phyloP scores from a whole-genome alignment of 2,113 vertebrate species.

The Brachypodius melanocephalos region DNA sequence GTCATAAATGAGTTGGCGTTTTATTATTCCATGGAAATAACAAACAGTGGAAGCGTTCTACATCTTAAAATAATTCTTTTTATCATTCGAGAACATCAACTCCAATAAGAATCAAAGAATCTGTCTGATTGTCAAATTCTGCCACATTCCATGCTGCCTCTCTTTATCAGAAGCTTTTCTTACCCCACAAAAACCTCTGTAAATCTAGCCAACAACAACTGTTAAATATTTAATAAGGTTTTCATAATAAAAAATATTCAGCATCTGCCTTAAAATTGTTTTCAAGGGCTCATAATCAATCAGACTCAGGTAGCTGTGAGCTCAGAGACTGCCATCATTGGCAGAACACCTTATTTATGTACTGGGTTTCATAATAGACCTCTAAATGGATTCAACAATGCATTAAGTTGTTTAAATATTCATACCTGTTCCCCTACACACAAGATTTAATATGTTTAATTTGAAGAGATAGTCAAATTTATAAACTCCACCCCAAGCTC shows the following conservation, averaged over 20 bases:
- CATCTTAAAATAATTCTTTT: neutral
- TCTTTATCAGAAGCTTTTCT: neutral
- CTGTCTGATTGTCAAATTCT: neutral
- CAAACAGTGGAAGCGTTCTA: neutral
- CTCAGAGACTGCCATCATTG: neutral
- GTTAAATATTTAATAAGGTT: slow-evolving; percentile 12
- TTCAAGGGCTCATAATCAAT: neutral
- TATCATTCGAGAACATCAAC: neutral
- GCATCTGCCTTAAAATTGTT: neutral
- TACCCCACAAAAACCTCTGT: neutral
- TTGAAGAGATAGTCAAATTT: neutral
- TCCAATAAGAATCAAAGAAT: neutral
- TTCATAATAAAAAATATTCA: neutral
- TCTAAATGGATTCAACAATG: neutral
- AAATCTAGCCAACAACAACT: neutral
- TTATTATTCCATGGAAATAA: neutral
- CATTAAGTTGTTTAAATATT: slow-evolving; percentile 47
- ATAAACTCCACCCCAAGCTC: neutral
- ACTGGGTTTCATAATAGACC: neutral
- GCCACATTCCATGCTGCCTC: neutral
- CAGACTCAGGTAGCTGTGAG: neutral
- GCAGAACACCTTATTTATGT: neutral
- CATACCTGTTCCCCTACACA: slow-evolving; percentile 14
- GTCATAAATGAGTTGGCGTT: neutral
- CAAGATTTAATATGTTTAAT: slow-evolving; percentile 21